Evolutionary conservation across 2,113 vertebrate species (phyloP).

Genomic region (Hystrix cristata): DNA sequence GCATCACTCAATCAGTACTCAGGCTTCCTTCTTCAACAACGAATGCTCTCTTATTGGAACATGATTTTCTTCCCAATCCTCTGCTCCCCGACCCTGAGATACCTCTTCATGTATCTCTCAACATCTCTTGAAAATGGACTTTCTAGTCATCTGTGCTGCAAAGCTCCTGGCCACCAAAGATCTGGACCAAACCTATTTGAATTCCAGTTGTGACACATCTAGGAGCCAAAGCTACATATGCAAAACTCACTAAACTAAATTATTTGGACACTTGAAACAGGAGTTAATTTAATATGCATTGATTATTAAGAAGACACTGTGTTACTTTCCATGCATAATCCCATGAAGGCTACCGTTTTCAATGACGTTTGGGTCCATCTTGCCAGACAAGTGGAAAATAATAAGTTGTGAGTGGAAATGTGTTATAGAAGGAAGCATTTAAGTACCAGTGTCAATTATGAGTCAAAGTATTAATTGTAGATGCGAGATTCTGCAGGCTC

Average conservation of each 20-base stretch:
- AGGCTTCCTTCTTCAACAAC: background rate
- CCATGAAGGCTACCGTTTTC: background rate
- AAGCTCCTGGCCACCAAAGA: background rate
- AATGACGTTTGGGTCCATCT: background rate
- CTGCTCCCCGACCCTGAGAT: background rate
- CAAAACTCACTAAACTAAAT: constrained; percentile 30
- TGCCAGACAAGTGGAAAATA: constrained; percentile 1
- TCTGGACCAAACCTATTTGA: background rate
- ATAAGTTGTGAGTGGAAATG: background rate
- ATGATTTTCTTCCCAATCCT: background rate
- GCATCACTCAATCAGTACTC: background rate
- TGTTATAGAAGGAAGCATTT: background rate
- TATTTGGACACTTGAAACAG: background rate
- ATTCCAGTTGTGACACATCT: background rate
- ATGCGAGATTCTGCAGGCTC: background rate
- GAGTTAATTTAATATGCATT: background rate
- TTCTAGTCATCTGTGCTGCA: background rate
- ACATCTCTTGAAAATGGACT: background rate
- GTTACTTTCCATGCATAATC: background rate
- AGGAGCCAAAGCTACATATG: background rate
- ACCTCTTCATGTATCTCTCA: background rate
- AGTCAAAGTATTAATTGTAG: background rate
- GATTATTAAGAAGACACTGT: background rate
- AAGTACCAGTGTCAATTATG: constrained; percentile 12
- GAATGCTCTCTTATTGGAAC: background rate